These are phyloP conservation scores for Strigops habroptila DNA, from an alignment of 2,113 vertebrate genomes.

Conservation along the genomic window DNA sequence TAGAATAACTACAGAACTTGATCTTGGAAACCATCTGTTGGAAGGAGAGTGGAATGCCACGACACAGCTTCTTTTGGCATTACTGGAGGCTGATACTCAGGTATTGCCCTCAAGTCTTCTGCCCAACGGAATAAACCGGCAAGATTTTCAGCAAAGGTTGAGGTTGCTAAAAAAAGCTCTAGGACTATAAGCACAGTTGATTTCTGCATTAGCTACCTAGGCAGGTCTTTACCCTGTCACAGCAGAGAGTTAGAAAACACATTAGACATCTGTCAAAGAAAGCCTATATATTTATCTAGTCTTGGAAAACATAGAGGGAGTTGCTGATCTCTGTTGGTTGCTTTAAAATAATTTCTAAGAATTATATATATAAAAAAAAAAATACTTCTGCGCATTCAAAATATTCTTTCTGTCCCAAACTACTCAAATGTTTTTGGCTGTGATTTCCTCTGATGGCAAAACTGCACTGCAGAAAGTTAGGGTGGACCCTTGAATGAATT, in stretches of 20 bases:
- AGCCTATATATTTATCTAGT: not conserved
- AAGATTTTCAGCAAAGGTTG: not conserved
- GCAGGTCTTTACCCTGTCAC: not conserved
- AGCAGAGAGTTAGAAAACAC: not conserved
- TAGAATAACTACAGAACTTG: not conserved
- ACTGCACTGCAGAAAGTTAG: not conserved
- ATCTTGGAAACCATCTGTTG: not conserved
- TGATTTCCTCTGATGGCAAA: not conserved
- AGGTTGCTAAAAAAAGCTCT: not conserved
- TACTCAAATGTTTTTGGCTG: not conserved
- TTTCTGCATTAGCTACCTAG: not conserved
- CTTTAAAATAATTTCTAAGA: not conserved
- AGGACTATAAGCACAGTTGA: not conserved
- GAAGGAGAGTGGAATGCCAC: not conserved
- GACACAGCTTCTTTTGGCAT: not conserved
- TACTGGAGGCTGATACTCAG: not conserved
- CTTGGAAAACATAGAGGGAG: not conserved
- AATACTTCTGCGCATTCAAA: not conserved
- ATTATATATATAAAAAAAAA: not conserved
- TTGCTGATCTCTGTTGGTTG: not conserved
- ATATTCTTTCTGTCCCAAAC: not conserved
- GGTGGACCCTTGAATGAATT: not conserved
- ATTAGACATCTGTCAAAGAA: not conserved
- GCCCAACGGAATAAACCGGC: not conserved
- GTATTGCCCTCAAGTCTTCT: not conserved